Conservation (phyloP, 2,888 invertebrate genomes). For the Drepana falcataria region DNA sequence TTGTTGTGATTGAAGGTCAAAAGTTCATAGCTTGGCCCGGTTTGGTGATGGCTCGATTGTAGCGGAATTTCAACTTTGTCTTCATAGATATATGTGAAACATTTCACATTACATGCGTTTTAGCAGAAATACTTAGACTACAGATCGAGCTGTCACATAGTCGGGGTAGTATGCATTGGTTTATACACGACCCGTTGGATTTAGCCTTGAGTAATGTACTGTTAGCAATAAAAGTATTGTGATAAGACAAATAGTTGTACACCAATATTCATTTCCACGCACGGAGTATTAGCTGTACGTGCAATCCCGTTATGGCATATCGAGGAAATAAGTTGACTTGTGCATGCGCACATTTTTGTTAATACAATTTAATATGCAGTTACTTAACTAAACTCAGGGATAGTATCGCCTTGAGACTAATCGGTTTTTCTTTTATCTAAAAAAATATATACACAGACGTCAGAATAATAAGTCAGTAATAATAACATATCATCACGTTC, state of each 20-base stretch:
- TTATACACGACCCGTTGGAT: not conserved
- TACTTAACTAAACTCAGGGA: too few relatives aligned
- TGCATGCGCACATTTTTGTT: not conserved
- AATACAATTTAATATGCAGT: too few relatives aligned
- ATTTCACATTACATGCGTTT: too few relatives aligned
- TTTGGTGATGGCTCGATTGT: not conserved
- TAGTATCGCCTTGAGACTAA: too few relatives aligned
- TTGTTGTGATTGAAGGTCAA: slow-evolving; percentile 36
- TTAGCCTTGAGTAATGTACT: slow-evolving; percentile 44
- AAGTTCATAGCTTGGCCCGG: slow-evolving; percentile 5
- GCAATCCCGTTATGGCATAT: not conserved
- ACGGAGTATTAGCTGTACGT: slow-evolving; percentile 37
- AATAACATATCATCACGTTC: too few relatives aligned
- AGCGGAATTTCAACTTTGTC: not conserved
- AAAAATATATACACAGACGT: too few relatives aligned
- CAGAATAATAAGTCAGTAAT: too few relatives aligned
- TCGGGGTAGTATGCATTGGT: slow-evolving; percentile 4
- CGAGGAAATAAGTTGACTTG: not conserved
- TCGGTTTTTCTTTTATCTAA: too few relatives aligned
- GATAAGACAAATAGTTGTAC: slow-evolving; percentile 51
- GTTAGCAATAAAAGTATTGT: slow-evolving; percentile 71
- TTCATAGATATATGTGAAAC: too few relatives aligned
- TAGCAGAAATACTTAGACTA: too few relatives aligned
- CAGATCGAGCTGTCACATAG: not conserved
- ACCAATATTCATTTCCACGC: slow-evolving; percentile 48